phyloP scores from a whole-genome alignment of 2,113 vertebrate genomes.

The Alectura lathami region DNA sequence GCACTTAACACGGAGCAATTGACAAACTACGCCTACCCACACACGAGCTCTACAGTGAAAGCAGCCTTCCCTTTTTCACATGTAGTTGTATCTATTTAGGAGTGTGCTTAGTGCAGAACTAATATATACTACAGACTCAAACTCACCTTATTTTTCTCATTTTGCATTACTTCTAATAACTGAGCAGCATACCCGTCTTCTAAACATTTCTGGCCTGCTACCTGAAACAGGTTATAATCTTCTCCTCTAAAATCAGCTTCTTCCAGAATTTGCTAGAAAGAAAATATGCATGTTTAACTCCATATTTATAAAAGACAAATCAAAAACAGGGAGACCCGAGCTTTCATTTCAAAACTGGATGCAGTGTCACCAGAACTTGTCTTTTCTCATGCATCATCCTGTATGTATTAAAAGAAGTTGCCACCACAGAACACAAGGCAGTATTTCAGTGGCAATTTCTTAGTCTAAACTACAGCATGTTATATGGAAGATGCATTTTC shows the following conservation, averaged over 20 bases:
- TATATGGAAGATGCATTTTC: neutral
- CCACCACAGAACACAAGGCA: neutral
- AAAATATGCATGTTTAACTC: neutral
- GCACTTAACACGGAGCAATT: neutral
- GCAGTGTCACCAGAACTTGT: neutral
- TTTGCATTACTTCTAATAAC: slow-evolving; percentile 88
- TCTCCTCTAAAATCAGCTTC: slow-evolving; percentile 86
- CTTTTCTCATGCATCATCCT: neutral
- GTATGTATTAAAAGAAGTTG: neutral
- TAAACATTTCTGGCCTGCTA: slow-evolving; percentile 86
- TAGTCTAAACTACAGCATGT: neutral
- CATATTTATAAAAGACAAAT: neutral
- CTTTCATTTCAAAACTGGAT: neutral
- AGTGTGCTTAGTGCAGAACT: neutral
- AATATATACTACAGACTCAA: neutral
- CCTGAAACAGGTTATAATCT: slow-evolving; percentile 87
- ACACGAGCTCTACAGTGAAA: neutral
- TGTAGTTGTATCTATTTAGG: neutral
- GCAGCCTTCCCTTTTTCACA: neutral
- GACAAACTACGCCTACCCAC: neutral
- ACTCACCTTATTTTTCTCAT: slow-evolving; percentile 91
- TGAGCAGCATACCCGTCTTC: slow-evolving; percentile 86
- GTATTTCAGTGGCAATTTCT: neutral
- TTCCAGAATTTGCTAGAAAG: slow-evolving; percentile 84
- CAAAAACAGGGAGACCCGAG: neutral